A percentile compares a stretch with the other conserved stretches of the same genome.
Evolutionary conservation across 2,797 vertebrate genomes (phyloP).

Genomic region (Sebastes hopkinsi): DNA sequence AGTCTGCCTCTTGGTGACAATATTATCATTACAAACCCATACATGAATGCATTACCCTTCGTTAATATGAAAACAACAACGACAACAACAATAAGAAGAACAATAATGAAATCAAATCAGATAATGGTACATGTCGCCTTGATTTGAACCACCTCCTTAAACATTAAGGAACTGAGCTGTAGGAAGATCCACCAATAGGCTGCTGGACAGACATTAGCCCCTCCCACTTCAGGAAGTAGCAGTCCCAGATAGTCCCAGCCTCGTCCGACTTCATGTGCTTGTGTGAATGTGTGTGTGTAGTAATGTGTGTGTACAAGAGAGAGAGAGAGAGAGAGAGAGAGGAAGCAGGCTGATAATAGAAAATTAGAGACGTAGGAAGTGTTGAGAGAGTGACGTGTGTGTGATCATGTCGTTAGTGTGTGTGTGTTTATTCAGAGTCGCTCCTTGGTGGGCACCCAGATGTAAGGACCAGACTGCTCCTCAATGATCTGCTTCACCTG

Average conservation of each 20-base stretch:
- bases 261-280: constrained; percentile 51
- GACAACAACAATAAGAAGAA: constrained; percentile 78
- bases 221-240: constrained; percentile 75
- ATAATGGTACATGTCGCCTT: constrained; percentile 89
- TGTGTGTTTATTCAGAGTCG: constrained; percentile 87
- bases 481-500: constrained; percentile 97
- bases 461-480: constrained; percentile 95
- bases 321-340: constrained; percentile 11
- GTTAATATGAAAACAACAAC: constrained; percentile 86
- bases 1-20: constrained; percentile 85
- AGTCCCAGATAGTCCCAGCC: constrained; percentile 76
- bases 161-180: constrained; percentile 97
- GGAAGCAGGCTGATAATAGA: constrained; percentile 72
- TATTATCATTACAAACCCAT: constrained; percentile 83
- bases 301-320: constrained; percentile 3
- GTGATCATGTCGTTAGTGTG: constrained; percentile 8
- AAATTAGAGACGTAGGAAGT: constrained; percentile 57
- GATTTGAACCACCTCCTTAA: constrained; percentile 93
- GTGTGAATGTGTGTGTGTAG: constrained; percentile 37
- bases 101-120: constrained; percentile 79
- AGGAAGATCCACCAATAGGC: constrained; percentile 84
- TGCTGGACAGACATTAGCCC: constrained; percentile 86
- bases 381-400: constrained; percentile 38
- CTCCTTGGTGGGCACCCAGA: constrained; percentile 97
- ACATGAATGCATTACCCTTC: constrained; percentile 88